phyloP scores from a whole-genome alignment of 2,113 vertebrate genomes.

The Neoarius graeffei region DNA sequence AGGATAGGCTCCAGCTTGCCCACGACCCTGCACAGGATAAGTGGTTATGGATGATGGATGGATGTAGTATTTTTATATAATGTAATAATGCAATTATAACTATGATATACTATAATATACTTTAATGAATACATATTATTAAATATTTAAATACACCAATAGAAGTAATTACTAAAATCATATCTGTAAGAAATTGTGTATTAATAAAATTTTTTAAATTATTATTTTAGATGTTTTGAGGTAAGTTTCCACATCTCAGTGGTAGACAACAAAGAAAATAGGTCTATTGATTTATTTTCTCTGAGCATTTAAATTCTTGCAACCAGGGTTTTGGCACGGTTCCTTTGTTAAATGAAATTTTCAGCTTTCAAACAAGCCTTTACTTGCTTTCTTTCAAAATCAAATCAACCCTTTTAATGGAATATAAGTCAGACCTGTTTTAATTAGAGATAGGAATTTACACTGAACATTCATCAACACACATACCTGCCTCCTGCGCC shows the following conservation, averaged over 20 bases:
- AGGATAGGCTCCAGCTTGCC: too few relatives aligned
- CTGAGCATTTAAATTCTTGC: background rate
- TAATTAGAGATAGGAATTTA: too few relatives aligned
- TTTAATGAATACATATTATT: background rate
- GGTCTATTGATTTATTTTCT: background rate
- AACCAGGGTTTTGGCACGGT: background rate
- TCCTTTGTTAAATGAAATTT: background rate
- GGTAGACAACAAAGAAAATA: background rate
- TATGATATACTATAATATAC: background rate
- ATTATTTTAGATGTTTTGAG: background rate
- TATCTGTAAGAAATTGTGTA: background rate
- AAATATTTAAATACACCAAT: background rate
- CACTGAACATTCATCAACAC: too few relatives aligned
- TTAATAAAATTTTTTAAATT: too few relatives aligned
- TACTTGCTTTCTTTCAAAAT: background rate
- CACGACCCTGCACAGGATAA: too few relatives aligned
- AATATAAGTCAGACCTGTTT: too few relatives aligned
- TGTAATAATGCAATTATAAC: background rate
- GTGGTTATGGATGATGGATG: too few relatives aligned
- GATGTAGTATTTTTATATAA: too few relatives aligned
- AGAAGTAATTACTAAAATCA: background rate
- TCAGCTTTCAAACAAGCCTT: background rate
- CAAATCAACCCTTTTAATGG: background rate
- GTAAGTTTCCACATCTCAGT: background rate
- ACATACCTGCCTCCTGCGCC: too few relatives aligned